Evolutionary conservation across 2,888 invertebrate species (phyloP), one percentile per base, ranked within the genome.

Genomic region (Cordilura impudica): DNA sequence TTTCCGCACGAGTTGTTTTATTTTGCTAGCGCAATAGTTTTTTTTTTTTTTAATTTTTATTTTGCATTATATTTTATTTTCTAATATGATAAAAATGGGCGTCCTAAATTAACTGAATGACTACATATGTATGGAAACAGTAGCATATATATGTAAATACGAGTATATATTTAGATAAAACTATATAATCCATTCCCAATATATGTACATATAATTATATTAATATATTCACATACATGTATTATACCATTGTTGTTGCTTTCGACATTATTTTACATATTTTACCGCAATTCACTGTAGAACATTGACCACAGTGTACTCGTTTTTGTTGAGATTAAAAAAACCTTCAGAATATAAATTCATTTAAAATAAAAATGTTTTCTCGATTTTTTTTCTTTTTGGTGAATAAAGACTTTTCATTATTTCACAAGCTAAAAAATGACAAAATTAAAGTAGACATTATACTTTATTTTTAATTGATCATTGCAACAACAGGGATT

Each of bases 1-100:
- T 71, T 77, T 77, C 76, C 76, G 53, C 49, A 66, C 31, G 71
- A 70, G 65, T 47, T 39, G 49, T 73, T 66, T 45, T 76, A 72
- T 72, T 66, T 72, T 71, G 23, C 49, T 71, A 39, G 67, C 54
- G 66, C 18, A 72, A 61, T 66, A 72, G 23, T 70, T 56, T n/a
- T 21, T 10, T 21, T 39, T 58, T 8, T 49, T 19, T 4, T 12
- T 56, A 29, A 14, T n/a, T 47, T 26, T 65, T 58, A 21, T 18
- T 49, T 35, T 49, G 56, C 39, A 61, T 53, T 53, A 43, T 51
- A 63, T 63, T 65, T 61, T 71, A 54, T 35, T 54, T 67, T 26
- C 21, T 26, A 43, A 43, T 23, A 53, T 60, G 60, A 72, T 77
- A 71, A 77, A 77, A 72, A 72, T 72, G 77, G 67, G 56, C 72